Percentiles rank a stretch among this genome's conserved stretches.
phyloP scores from a whole-genome alignment of 2,888 invertebrate genomes.

The Spilarctia lutea region DNA sequence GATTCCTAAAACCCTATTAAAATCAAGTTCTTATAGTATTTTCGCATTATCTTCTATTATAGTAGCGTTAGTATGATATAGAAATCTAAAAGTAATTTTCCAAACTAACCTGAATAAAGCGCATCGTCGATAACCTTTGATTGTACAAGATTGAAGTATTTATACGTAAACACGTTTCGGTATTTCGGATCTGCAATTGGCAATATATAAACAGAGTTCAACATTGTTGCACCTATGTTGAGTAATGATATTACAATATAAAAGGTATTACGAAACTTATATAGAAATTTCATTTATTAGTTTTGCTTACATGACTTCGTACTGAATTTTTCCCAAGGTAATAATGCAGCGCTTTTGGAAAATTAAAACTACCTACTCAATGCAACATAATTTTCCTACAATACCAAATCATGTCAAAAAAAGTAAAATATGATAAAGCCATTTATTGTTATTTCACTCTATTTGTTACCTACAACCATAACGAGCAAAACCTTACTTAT shows the following conservation, averaged over 20 bases:
- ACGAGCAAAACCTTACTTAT: not conserved
- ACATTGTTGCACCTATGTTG: not conserved
- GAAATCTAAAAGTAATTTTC: not conserved
- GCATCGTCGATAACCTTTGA: constrained; percentile 90
- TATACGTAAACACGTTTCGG: constrained; percentile 85
- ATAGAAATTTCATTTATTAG: not conserved
- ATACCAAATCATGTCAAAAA: not conserved
- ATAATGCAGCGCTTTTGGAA: not conserved
- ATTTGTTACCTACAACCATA: not conserved
- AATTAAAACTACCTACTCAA: not conserved
- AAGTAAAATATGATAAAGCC: not conserved
- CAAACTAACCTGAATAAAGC: constrained; percentile 85
- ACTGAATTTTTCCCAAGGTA: not conserved
- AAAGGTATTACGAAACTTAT: not conserved
- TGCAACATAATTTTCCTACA: not conserved
- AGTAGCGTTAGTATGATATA: not conserved
- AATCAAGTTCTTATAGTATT: not conserved
- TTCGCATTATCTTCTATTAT: not conserved
- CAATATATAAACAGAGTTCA: not conserved
- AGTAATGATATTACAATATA: not conserved
- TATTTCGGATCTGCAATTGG: constrained; percentile 82
- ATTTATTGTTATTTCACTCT: not conserved
- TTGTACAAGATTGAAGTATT: constrained; percentile 91
- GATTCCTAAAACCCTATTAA: not conserved
- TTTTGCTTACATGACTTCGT: not conserved